Evolutionary conservation across 2,113 vertebrate species (phyloP).

Genomic region (Archilochus colubris): DNA sequence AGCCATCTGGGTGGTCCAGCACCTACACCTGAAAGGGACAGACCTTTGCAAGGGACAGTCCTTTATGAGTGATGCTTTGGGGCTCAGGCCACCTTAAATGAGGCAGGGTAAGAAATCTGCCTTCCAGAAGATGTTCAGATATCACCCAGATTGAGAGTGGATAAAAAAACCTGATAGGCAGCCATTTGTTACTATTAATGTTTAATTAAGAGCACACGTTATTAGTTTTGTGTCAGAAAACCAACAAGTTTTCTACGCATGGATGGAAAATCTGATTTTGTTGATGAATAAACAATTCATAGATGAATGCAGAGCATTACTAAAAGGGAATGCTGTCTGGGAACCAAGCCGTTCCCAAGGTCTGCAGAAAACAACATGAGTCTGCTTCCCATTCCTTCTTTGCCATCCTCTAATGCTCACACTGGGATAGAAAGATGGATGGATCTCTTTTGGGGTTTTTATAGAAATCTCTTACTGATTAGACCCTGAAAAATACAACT

Average conservation of each 20-base stretch:
- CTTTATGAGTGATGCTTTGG: not conserved
- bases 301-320: not conserved
- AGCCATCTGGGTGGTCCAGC: not conserved
- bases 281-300: constrained; percentile 38
- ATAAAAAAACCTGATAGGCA: constrained; percentile 20
- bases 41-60: not conserved
- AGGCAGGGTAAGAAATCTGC: not conserved
- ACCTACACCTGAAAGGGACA: not conserved
- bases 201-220: constrained; percentile 69
- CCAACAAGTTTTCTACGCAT: not conserved
- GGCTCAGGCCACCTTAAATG: not conserved
- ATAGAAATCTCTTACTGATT: not conserved
- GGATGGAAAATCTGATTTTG: not conserved
- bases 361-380: not conserved
- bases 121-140: not conserved
- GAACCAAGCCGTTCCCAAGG: not conserved
- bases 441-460: not conserved
- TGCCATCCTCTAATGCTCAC: not conserved
- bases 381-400: not conserved
- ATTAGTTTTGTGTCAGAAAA: constrained; percentile 39
- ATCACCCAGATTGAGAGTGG: not conserved
- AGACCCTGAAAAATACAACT: not conserved
- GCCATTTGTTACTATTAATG: constrained; percentile 54
- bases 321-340: not conserved
- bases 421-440: not conserved